These are phyloP conservation scores for Telmatherina bonti DNA, from an alignment of 2,797 vertebrate genomes.

Conservation along the genomic window DNA sequence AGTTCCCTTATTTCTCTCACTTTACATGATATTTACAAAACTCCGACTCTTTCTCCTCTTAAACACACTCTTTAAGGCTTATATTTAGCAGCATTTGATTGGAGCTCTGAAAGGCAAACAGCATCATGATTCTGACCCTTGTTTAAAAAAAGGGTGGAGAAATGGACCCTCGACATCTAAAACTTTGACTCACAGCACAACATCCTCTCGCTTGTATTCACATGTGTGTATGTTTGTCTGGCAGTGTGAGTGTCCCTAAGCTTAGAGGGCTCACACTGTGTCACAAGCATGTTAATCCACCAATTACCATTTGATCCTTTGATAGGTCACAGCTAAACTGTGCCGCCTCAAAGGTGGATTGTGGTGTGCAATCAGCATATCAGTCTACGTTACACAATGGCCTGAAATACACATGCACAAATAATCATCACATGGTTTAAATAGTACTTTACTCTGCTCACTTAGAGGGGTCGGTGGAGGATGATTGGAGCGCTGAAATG, in stretches of 20 bases:
- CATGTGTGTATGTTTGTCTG: conserved; percentile 20
- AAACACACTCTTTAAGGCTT: conserved; percentile 42
- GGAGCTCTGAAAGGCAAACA: conserved; percentile 42
- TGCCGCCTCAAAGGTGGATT: conserved; percentile 19
- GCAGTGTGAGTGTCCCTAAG: conserved; percentile 8
- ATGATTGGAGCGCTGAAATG: conserved; percentile 35
- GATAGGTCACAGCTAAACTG: conserved; percentile 43
- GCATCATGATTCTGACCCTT: conserved; percentile 52
- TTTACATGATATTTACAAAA: conserved; percentile 13
- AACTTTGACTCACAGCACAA: conserved; percentile 26
- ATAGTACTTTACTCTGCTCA: conserved; percentile 27
- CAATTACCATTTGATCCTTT: conserved; percentile 60
- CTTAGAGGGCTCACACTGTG: conserved; percentile 34
- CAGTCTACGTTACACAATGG: conserved; percentile 16
- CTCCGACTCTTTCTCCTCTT: conserved; percentile 28
- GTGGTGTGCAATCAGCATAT: conserved; percentile 29
- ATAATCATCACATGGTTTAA: conserved; percentile 39
- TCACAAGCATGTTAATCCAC: conserved; percentile 33
- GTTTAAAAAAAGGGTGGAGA: conserved; percentile 31
- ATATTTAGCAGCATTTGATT: conserved; percentile 56
- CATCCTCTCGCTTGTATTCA: conserved; percentile 12
- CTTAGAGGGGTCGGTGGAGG: conserved; percentile 3
- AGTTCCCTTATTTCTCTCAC: neutral
- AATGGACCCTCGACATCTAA: conserved; percentile 37
- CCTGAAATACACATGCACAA: conserved; percentile 1